These are phyloP conservation scores for Penaeus indicus DNA, from an alignment of 1,140 invertebrate species.

Conservation along the genomic window DNA sequence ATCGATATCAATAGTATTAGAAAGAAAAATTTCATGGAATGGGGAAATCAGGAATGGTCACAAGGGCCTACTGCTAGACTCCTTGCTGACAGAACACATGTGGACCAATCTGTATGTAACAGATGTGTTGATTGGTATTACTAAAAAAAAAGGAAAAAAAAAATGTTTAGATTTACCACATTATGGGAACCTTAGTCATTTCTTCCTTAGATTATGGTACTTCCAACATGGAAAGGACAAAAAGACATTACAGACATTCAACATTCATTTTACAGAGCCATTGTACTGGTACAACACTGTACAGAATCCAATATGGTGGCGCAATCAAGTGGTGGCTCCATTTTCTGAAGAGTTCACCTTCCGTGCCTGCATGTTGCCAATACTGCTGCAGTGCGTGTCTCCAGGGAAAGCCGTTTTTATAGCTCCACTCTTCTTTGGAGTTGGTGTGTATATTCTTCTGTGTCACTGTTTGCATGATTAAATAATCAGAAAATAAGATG, in stretches of 20 bases:
- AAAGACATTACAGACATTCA: background rate
- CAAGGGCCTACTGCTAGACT: no score
- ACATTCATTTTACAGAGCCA: constrained; percentile 72
- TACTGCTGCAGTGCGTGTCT: constrained; percentile 86
- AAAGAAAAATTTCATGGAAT: no score
- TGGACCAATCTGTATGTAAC: no score
- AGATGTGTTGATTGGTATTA: no score
- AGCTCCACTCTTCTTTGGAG: constrained; percentile 92
- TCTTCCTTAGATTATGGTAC: background rate
- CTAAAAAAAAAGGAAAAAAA: no score
- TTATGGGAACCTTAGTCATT: background rate
- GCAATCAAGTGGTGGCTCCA: constrained; percentile 92
- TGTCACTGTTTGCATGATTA: background rate
- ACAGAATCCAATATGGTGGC: constrained; percentile 85
- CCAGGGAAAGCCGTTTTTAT: constrained; percentile 83
- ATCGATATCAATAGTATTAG: no score
- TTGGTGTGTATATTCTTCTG: constrained; percentile 73
- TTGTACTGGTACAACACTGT: constrained; percentile 81
- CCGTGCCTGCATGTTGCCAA: constrained; percentile 92
- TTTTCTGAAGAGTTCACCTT: constrained; percentile 96
- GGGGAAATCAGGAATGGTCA: no score
- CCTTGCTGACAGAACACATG: no score
- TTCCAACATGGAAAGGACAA: background rate
- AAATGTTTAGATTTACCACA: background rate
- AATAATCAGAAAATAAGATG: constrained; percentile 32